Base-by-base conservation (phyloP, 2,113 vertebrate genomes). In the Cephalopholis sonnerati region DNA sequence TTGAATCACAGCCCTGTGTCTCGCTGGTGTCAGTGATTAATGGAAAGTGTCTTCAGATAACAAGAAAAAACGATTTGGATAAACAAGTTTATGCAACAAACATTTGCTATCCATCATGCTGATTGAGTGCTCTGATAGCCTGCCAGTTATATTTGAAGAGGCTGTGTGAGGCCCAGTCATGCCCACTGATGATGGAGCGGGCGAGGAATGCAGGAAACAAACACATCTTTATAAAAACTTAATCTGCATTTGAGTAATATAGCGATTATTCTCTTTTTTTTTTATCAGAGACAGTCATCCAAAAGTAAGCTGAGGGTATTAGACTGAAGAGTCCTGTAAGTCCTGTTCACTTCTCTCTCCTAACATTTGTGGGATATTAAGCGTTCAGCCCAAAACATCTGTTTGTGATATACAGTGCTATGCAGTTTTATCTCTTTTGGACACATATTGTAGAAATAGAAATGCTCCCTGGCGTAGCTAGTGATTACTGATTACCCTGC, bases 341-440 rank as follows among this genome's bases (percentile, higher is more conserved):
- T 75, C 46, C 24, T 7, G 0, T 67, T 86, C 50, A 22, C n/a
- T 22, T 85, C 20, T 67, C 44, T 63, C n/a, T 58, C 15, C 64
- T n/a, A 71, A 70, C 77, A 83, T 84, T 84, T 68, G 68, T 82
- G 75, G 61, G 74, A 82, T 77, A 57, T 82, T 58, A 62, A 66
- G 32, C 12, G 12, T 59, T 78, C 58, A 63, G 68, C 55, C 66
- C 53, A 48, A 85, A 88, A 81, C 92, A 94, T 93, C 89, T 94
- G 91, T 89, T 93, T 91, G 79, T 79, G 78, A 92, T 93, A 87
- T 80, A 86, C 77, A 72, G 51, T 22, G 74, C 71, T 86, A 75
- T 89, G 87, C 69, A 58, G 72, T 90, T 91, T 86, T 88, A 88
- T 90, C 85, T 92, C 74, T 83, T 69, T 77, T 86, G 88, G 91